Percentiles rank a stretch among this genome's conserved stretches.
These are phyloP conservation scores for Dysidea cf. avara DNA, from an alignment of 37 sponge, comb jelly and placozoan genomes.

Conservation along the genomic window DNA sequence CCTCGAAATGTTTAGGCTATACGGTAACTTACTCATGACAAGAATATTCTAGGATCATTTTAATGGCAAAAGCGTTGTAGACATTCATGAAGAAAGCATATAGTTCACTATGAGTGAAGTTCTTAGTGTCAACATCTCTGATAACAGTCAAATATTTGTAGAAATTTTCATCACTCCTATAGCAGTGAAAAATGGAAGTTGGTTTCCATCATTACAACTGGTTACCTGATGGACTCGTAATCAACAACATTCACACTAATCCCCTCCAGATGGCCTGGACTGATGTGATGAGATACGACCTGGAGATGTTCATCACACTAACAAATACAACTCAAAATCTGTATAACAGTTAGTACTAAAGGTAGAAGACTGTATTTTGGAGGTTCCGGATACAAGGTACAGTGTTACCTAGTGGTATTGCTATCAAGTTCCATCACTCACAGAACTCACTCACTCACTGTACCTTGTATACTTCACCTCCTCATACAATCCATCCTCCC, in stretches of 20 bases:
- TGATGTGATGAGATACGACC: slow-evolving; percentile 43
- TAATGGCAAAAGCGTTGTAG: slow-evolving; percentile 77
- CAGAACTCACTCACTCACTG: too few relatives aligned
- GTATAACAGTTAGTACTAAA: too few relatives aligned
- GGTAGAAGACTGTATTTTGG: too few relatives aligned
- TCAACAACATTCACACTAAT: slow-evolving; percentile 51
- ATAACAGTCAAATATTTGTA: slow-evolving; percentile 39
- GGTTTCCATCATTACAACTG: too few relatives aligned
- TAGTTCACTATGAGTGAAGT: slow-evolving; percentile 15
- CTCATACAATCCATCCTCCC: too few relatives aligned
- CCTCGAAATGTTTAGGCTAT: background rate
- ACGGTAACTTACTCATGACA: too few relatives aligned
- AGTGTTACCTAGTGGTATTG: too few relatives aligned
- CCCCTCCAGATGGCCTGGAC: slow-evolving; percentile 32
- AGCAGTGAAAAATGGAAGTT: background rate
- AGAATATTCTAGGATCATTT: slow-evolving; percentile 74
- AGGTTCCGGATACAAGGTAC: too few relatives aligned
- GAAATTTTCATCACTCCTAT: slow-evolving; percentile 42
- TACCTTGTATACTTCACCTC: too few relatives aligned
- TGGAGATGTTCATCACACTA: too few relatives aligned
- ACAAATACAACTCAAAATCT: too few relatives aligned
- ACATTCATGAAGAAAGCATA: slow-evolving; percentile 80
- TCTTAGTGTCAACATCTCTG: slow-evolving; percentile 29
- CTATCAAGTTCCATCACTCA: too few relatives aligned
- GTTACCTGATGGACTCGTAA: slow-evolving; percentile 51